Percentiles rank a stretch among this genome's conserved stretches.
Evolutionary conservation across 2,113 vertebrate genomes (phyloP).

Genomic region (Copsychus sechellarum): DNA sequence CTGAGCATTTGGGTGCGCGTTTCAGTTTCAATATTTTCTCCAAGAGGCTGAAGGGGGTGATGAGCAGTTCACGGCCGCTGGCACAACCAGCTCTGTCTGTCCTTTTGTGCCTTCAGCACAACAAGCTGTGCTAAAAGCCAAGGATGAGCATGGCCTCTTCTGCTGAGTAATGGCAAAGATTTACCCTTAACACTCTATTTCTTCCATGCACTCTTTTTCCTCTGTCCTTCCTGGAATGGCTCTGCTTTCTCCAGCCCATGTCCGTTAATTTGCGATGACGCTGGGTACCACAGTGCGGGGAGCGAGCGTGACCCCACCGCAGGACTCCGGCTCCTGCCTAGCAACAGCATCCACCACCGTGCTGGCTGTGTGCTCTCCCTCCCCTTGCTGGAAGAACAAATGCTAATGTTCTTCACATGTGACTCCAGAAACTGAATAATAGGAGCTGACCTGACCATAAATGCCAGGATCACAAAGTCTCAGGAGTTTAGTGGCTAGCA

Average conservation of each 20-base stretch:
- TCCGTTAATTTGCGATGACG: conserved; percentile 26
- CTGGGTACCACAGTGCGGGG: neutral
- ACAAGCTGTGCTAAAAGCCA: neutral
- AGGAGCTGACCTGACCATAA: conserved; percentile 33
- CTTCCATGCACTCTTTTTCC: neutral
- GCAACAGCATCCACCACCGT: neutral
- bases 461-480: conserved; percentile 31
- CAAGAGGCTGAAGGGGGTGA: neutral
- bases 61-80: conserved; percentile 26
- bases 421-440: conserved; percentile 50
- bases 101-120: conserved; percentile 40
- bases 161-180: neutral
- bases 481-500: conserved; percentile 45
- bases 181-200: neutral
- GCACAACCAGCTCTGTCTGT: conserved; percentile 38
- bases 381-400: neutral
- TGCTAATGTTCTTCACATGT: conserved; percentile 7
- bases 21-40: conserved; percentile 28
- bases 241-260: neutral
- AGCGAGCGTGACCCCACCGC: neutral
- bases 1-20: neutral
- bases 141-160: neutral
- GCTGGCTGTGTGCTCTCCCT: conserved; percentile 8
- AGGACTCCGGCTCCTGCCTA: conserved; percentile 48
- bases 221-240: neutral